Evolutionary conservation across 2,797 vertebrate species (phyloP), one percentile per base, ranked within the genome.

Genomic region (Trematomus bernacchii): DNA sequence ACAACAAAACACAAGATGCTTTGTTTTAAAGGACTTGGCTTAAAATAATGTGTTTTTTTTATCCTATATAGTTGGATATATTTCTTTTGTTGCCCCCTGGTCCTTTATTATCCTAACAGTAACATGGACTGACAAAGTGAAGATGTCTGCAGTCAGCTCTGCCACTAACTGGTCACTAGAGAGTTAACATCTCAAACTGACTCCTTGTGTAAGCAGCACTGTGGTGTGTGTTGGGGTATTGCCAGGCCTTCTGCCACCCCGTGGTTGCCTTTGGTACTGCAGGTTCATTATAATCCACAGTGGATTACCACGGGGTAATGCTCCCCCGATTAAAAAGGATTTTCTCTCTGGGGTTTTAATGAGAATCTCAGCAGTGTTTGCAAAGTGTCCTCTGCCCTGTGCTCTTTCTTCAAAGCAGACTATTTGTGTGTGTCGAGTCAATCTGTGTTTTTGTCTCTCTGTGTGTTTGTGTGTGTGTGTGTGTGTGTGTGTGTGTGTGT

Each of bases 311-410:
- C 71, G 47, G 76, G 63, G 75, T 91, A 87, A 92, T 81, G 85
- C 86, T 87, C 54, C 72, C 57, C 66, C 62, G 85, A 93, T 93
- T 93, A 91, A 90, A 83, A 87, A 58, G 83, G 86, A 91, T 93
- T 90, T 91, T 77, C 84, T 88, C 82, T 82, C 75, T 15, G 67
- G 76, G 87, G 73, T 84, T 90, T 93, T 90, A 89, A 93, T 92
- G 89, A 93, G 84, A 91, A 90, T 89, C 83, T 78, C 85, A 83
- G 76, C 70, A 54, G 85, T 78, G 75, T 83, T 89, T 84, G 73
- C 70, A 37, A 9, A 67, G 64, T 44, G 71, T 55, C 54, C 71
- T 65, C 77, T 47, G 47, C 10, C 70, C 66, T 81, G 71, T 68
- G 50, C 33, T 66, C 63, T 66, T 68, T 73, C 72, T 61, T 76